Conservation (phyloP, 2,888 invertebrate genomes). For the Drosophila prostipennis region DNA sequence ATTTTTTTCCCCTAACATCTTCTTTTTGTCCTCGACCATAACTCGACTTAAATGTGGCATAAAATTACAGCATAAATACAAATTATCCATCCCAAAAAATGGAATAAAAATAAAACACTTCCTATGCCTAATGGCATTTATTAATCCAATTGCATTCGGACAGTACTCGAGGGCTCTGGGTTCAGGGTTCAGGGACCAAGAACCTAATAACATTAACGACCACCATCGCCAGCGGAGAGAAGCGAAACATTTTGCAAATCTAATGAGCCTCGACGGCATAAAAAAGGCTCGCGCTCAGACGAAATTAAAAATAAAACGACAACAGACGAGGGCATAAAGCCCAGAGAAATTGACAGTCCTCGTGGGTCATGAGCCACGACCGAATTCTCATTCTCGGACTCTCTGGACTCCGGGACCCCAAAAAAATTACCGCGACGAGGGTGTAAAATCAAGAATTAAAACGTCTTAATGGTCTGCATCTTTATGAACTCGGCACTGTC, state of each 20-base stretch:
- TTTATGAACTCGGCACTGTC: slow-evolving; percentile 57
- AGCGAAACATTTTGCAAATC: slow-evolving; percentile 82
- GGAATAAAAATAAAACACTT: slow-evolving; percentile 62
- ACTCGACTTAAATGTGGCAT: slow-evolving; percentile 67
- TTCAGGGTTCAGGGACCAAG: slow-evolving; percentile 10
- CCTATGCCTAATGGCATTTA: slow-evolving; percentile 69
- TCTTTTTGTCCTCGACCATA: slow-evolving; percentile 32
- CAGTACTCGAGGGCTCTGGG: slow-evolving; percentile 2
- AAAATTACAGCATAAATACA: slow-evolving; percentile 68
- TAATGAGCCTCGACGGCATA: slow-evolving; percentile 84
- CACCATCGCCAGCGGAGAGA: slow-evolving; percentile 41
- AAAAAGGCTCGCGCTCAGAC: slow-evolving; percentile 58
- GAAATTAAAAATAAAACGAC: slow-evolving; percentile 40
- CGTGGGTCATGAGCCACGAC: slow-evolving; percentile 36
- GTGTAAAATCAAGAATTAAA: slow-evolving; percentile 82
- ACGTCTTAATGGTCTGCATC: slow-evolving; percentile 73
- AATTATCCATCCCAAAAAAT: slow-evolving; percentile 50
- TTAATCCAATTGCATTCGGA: slow-evolving; percentile 74
- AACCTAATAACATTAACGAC: slow-evolving; percentile 77
- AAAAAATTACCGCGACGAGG: slow-evolving; percentile 36
- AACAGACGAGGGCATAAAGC: slow-evolving; percentile 55
- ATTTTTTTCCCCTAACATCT: neutral
- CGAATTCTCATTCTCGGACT: slow-evolving; percentile 9
- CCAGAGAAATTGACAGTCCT: slow-evolving; percentile 66
- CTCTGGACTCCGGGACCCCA: slow-evolving; percentile 7